Base-by-base conservation (phyloP, 2,888 invertebrate species). In the Drosophila fungiperda region DNA sequence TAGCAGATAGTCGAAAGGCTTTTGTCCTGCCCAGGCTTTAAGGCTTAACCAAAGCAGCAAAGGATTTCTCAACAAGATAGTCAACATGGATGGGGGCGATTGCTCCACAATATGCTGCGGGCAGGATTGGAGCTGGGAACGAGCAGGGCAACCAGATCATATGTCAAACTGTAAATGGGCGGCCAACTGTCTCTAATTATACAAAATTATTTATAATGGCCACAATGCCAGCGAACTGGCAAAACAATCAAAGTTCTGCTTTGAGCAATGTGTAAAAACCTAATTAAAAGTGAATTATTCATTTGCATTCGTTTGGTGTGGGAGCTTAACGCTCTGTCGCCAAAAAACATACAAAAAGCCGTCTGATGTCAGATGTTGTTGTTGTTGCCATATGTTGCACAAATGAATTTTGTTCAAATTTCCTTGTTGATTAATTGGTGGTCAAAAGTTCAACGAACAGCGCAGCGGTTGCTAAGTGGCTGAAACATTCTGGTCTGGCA, bases 241-340 rank as follows among this genome's bases (percentile, higher is more conserved):
- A 53, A 45, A 62, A 65, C 73, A 69, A 70, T 73, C 54, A 66
- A 67, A 76, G 50, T 66, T 80, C 32, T 60, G 42, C 50, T 42
- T 58, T 40, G 52, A 50, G 42, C 60, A 68, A 63, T 76, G 68
- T 78, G 80, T 77, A 82, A 83, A 84, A 84, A 89, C 86, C 89
- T 89, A 89, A 90, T 89, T 89, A 89, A 90, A 89, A 83, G 85
- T 84, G 78, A 89, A 89, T 89, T 89, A 89, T 90, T 90, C 89
- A 90, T 89, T 87, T 76, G 75, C 60, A 82, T 84, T 76, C 68
- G 67, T 60, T 71, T 53, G 74, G 74, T 69, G 60, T 63, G 74
- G 76, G 63, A 61, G 68, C 71, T 68, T 71, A 73, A 70, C 76
- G 70, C 69, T 60, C 74, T 68, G 60, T 63, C 72, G 67, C 55